Evolutionary conservation across 2,797 vertebrate species (phyloP).

Genomic region (Clarias laeviceps): DNA sequence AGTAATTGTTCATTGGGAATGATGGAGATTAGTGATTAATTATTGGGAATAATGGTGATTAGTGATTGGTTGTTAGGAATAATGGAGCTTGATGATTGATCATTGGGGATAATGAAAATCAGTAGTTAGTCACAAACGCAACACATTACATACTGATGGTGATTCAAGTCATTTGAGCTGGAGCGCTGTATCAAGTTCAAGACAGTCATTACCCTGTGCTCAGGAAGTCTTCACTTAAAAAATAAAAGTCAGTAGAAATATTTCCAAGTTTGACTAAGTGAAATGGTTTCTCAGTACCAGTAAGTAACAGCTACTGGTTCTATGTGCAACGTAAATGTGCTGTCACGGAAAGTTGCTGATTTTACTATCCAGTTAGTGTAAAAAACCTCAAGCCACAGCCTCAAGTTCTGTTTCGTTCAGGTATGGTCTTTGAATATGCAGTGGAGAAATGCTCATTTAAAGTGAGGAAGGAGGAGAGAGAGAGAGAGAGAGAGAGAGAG

Average conservation of each 20-base stretch:
- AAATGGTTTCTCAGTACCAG: not conserved
- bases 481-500: conserved; percentile 56
- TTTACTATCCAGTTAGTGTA: not conserved
- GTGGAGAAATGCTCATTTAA: not conserved
- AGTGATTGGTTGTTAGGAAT: not conserved
- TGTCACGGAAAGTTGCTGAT: not conserved
- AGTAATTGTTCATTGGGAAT: no score
- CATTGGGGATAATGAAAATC: not conserved
- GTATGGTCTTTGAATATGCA: not conserved
- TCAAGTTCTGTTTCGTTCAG: not conserved
- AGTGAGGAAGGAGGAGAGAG: conserved; percentile 37
- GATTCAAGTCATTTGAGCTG: not conserved
- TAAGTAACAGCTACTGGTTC: not conserved
- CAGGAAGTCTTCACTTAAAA: not conserved
- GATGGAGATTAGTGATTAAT: not conserved
- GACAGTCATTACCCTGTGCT: not conserved
- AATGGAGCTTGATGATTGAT: not conserved
- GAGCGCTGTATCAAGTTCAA: not conserved
- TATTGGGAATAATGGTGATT: not conserved
- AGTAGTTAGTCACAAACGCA: not conserved
- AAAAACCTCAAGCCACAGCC: not conserved
- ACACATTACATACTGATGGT: not conserved
- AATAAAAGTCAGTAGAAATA: not conserved
- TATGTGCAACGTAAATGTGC: not conserved
- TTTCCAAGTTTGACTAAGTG: not conserved